Percentiles rank a stretch among this genome's conserved stretches.
Conservation (phyloP, 2,797 vertebrate genomes). For the Cyclura pinguis region DNA sequence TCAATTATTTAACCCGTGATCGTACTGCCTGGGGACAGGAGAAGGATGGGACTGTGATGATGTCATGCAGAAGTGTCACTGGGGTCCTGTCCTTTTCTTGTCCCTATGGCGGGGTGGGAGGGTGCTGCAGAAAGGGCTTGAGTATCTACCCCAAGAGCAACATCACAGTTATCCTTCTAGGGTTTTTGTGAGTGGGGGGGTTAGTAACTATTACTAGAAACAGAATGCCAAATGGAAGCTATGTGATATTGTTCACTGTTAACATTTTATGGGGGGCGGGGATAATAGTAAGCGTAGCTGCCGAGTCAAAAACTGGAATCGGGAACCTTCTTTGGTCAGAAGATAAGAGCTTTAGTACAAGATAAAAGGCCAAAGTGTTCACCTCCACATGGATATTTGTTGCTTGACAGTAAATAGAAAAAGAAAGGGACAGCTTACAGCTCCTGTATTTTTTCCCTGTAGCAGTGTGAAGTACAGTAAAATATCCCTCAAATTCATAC, state of each 20-base stretch:
- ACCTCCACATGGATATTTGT: neutral
- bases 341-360: neutral
- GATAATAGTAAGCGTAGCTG: neutral
- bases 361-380: neutral
- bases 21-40: too few species aligned
- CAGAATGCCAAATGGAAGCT: neutral
- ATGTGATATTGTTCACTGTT: conserved; percentile 1
- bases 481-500: neutral
- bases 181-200: too few species aligned
- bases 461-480: neutral
- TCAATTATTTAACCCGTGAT: too few species aligned
- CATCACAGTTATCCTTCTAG: neutral
- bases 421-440: neutral
- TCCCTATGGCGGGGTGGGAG: too few species aligned
- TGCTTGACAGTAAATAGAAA: neutral
- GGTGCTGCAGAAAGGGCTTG: too few species aligned
- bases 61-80: too few species aligned
- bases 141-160: neutral
- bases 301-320: neutral
- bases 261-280: neutral
- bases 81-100: too few species aligned
- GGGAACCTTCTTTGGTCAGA: neutral
- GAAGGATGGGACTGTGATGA: too few species aligned
- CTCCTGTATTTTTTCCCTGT: neutral
- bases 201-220: neutral